Base-by-base conservation (phyloP, 2,888 invertebrate genomes). In the Globia sparganii region DNA sequence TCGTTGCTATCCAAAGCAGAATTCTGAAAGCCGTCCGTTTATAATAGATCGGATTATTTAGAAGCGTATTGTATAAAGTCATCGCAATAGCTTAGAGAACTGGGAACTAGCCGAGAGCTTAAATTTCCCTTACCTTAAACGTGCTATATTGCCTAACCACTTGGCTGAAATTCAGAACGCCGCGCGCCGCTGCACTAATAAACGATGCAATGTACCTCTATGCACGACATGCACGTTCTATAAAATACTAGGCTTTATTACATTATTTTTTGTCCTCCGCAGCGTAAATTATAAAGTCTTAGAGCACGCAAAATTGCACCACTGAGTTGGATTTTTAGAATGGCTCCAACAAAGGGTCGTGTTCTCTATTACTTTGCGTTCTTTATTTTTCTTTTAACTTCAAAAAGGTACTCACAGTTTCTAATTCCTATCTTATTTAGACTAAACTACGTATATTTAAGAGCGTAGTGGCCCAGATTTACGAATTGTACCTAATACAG, bases 141-240 rank as follows among this genome's bases (percentile, higher is more conserved):
- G 74, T 74, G 81, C 81, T 72, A 80, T 78, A 78, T 72, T 80
- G 75, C 84, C 66, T 77, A 71, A 84, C 81, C 75, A 89, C 83
- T 89, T 90, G 87, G 84, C 86, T 83, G 82, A 86, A 85, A 86
- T 87, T 87, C 83, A 84, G 78, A 83, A 78, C 80, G 67, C 75
- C 73, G 69, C 76, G 77, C 80, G 67, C 75, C 73, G 69, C 76
- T 75, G 79, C 74, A 74, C 75, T 86, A 87, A 88, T 87, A 89
- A 87, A 88, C 83, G 84, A 72, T 78, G 65, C 77, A 79, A 72
- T 80, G 79, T 77, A 74, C 81, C 80, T 84, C 77, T 80, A 85
- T 86, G 84, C 85, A 87, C 84, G 77, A 80, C 81, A 86, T 83
- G 81, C 87, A 84, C 76, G 72, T 76, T 77, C 83, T 84, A 81